These are phyloP conservation scores for Strigamia maritima DNA, from an alignment of 2,888 invertebrate genomes.

Conservation along the genomic window DNA sequence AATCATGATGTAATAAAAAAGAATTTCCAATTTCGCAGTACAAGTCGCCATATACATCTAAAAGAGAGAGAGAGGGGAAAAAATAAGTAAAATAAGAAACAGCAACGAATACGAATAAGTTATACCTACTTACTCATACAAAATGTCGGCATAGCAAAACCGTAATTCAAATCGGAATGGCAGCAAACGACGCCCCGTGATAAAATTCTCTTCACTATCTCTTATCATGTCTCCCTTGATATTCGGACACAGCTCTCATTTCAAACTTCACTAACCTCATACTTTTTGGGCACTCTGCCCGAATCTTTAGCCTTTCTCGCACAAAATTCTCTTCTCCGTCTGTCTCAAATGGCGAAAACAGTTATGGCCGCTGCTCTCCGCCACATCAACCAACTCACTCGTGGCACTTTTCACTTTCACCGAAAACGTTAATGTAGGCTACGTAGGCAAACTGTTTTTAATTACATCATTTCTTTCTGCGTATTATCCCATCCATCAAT, in stretches of 20 bases:
- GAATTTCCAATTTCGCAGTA: slow-evolving; percentile 12
- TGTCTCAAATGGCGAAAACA: background rate
- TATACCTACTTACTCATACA: slow-evolving; percentile 26
- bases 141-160: slow-evolving; percentile 21
- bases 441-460: background rate
- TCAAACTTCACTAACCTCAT: background rate
- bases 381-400: background rate
- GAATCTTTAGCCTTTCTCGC: background rate
- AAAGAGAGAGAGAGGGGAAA: background rate
- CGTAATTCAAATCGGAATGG: slow-evolving; percentile 34
- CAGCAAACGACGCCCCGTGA: slow-evolving; percentile 15
- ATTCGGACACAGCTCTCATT: slow-evolving; percentile 28
- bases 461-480: slow-evolving; percentile 1
- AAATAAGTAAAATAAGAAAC: background rate
- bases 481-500: background rate
- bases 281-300: background rate
- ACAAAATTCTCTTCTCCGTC: background rate
- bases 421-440: background rate
- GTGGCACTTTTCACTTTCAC: background rate
- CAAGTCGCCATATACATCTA: slow-evolving; percentile 12
- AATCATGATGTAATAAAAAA: slow-evolving; percentile 20
- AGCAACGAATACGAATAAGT: slow-evolving; percentile 23
- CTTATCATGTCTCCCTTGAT: slow-evolving; percentile 21
- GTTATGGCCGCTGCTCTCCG: slow-evolving; percentile 1
- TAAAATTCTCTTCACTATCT: slow-evolving; percentile 32